Conservation (phyloP, 2,113 vertebrate genomes). For the Phocoena sinus region DNA sequence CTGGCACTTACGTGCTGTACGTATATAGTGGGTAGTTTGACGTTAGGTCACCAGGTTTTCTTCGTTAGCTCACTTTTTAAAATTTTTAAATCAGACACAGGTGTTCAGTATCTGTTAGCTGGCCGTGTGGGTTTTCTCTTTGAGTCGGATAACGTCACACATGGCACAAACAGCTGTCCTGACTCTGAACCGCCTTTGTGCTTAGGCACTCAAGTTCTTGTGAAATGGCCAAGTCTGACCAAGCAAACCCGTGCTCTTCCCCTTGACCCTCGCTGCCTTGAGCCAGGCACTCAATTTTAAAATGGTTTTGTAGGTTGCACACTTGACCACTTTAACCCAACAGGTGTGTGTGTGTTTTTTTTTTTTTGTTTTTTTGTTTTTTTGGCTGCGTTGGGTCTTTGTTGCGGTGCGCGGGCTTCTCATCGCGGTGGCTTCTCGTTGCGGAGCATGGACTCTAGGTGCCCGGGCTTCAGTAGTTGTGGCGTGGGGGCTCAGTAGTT, state of each 20-base stretch:
- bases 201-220: not conserved
- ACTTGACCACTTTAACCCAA: not conserved
- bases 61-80: not conserved
- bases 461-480: too few relatives aligned
- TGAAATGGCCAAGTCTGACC: not conserved
- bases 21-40: rapidly evolving
- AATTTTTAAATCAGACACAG: not conserved
- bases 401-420: too few relatives aligned
- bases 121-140: not conserved
- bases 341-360: not conserved
- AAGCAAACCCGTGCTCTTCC: rapidly evolving
- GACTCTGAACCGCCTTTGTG: not conserved
- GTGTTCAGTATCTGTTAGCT: not conserved
- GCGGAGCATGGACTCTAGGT: too few relatives aligned
- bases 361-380: too few relatives aligned
- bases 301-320: not conserved
- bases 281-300: not conserved
- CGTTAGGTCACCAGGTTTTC: not conserved
- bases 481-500: too few relatives aligned
- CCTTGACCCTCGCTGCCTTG: not conserved
- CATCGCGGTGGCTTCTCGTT: too few relatives aligned
- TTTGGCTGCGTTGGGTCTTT: too few relatives aligned
- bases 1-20: too few relatives aligned
- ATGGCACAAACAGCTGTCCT: not conserved
- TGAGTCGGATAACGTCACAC: too few relatives aligned